A percentile compares a stretch with the other conserved stretches of the same genome.
Evolutionary conservation across 92 coral and sea anemone genomes (phyloP).

Genomic region (Pocillopora meandrina): DNA sequence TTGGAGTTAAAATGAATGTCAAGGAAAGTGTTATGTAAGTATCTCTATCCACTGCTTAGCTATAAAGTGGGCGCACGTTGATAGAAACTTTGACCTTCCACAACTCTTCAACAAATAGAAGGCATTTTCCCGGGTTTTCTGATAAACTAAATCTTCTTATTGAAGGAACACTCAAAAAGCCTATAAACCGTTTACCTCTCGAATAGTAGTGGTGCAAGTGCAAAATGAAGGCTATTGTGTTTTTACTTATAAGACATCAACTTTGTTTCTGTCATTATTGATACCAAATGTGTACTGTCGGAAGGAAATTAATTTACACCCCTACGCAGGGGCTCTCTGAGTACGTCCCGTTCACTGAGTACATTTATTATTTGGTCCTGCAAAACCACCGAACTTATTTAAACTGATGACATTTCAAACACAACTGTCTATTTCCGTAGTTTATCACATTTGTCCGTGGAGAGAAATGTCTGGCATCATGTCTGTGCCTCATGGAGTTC

Average conservation of each 20-base stretch:
- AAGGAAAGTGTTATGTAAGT: conserved; percentile 19
- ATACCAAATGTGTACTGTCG: too few relatives aligned
- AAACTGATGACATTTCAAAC: neutral
- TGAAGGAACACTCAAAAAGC: too few relatives aligned
- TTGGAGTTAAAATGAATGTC: neutral
- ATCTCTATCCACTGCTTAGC: neutral
- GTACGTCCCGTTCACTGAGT: too few relatives aligned
- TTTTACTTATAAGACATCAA: too few relatives aligned
- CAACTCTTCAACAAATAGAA: neutral
- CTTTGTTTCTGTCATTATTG: too few relatives aligned
- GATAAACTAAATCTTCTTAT: too few relatives aligned
- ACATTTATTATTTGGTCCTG: neutral
- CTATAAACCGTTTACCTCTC: too few relatives aligned
- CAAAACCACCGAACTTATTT: neutral
- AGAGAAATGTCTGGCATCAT: conserved; percentile 19
- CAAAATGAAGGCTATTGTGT: too few relatives aligned
- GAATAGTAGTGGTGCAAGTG: too few relatives aligned
- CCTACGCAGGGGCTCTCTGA: too few relatives aligned
- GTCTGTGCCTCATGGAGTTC: conserved; percentile 27
- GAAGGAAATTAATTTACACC: too few relatives aligned
- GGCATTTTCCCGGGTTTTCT: neutral
- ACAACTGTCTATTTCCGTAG: conserved; percentile 4
- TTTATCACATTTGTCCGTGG: neutral
- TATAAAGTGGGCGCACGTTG: too few relatives aligned
- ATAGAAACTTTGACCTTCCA: neutral